Evolutionary conservation across 2,888 invertebrate genomes (phyloP).

Genomic region (Metalampra italica): DNA sequence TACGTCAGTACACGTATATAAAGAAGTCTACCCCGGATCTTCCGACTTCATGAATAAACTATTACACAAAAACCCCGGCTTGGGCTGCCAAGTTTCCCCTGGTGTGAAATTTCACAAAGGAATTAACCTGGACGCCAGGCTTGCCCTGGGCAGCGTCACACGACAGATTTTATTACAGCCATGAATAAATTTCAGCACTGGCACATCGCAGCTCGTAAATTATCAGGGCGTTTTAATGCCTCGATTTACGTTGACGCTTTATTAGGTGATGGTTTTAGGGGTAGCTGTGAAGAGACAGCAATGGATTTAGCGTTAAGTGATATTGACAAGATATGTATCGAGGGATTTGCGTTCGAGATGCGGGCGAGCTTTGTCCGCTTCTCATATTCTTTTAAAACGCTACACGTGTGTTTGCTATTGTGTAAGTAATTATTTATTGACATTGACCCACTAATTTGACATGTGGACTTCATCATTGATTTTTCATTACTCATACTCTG

Average conservation of each 20-base stretch:
- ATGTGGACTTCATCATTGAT: too few species aligned
- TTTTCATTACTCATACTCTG: too few species aligned
- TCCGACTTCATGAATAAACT: conserved; percentile 10
- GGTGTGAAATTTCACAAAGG: conserved; percentile 53
- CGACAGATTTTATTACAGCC: conserved; percentile 71
- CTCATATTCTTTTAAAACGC: too few species aligned
- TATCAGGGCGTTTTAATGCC: conserved; percentile 55
- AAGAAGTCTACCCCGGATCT: neutral
- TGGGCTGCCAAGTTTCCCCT: conserved; percentile 12
- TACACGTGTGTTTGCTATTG: too few species aligned
- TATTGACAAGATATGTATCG: conserved; percentile 13
- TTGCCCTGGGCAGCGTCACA: conserved; percentile 41
- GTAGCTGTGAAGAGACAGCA: conserved; percentile 18
- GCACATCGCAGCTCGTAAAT: conserved; percentile 57
- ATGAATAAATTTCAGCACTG: conserved; percentile 68
- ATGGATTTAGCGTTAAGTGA: conserved; percentile 28
- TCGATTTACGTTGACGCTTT: conserved; percentile 45
- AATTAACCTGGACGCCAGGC: conserved; percentile 43
- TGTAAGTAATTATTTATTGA: too few species aligned
- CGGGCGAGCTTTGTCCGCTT: too few species aligned
- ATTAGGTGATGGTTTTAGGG: conserved; percentile 33
- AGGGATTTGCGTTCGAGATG: too few species aligned
- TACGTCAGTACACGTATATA: neutral
- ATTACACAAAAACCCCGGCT: neutral
- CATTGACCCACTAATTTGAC: too few species aligned